Evolutionary conservation across 1,140 invertebrate species (phyloP).

Genomic region (Euglossa dilemma): DNA sequence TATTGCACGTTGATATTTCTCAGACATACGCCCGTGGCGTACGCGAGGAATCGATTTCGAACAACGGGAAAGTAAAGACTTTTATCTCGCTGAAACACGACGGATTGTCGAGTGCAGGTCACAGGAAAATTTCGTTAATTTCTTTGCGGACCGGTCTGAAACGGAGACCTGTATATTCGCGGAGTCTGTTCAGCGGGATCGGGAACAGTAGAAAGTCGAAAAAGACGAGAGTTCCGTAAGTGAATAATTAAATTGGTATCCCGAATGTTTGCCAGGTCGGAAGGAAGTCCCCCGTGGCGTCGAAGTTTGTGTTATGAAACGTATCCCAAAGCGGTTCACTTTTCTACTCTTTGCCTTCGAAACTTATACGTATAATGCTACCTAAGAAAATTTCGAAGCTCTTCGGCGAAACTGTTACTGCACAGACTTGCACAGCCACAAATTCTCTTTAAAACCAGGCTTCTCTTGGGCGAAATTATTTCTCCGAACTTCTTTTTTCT

Average conservation of each 20-base stretch:
- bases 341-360: neutral
- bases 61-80: neutral
- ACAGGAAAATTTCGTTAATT: neutral
- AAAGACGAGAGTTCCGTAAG: neutral
- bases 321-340: slow-evolving; percentile 23
- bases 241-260: slow-evolving; percentile 30
- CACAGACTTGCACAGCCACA: neutral
- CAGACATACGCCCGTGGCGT: no score
- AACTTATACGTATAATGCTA: slow-evolving; percentile 1
- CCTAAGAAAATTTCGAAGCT: neutral
- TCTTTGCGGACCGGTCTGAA: no score
- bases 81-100: neutral
- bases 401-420: neutral
- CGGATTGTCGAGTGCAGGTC: neutral
- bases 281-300: slow-evolving; percentile 6
- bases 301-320: slow-evolving; percentile 16
- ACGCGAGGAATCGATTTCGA: neutral
- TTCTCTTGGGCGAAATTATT: neutral
- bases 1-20: neutral
- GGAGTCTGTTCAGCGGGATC: neutral
- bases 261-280: slow-evolving; percentile 20
- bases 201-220: neutral
- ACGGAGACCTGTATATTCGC: neutral
- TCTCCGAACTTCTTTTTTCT: neutral
- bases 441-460: neutral